Base-by-base conservation (phyloP, 1,140 invertebrate species). In the Drosophila lowei region DNA sequence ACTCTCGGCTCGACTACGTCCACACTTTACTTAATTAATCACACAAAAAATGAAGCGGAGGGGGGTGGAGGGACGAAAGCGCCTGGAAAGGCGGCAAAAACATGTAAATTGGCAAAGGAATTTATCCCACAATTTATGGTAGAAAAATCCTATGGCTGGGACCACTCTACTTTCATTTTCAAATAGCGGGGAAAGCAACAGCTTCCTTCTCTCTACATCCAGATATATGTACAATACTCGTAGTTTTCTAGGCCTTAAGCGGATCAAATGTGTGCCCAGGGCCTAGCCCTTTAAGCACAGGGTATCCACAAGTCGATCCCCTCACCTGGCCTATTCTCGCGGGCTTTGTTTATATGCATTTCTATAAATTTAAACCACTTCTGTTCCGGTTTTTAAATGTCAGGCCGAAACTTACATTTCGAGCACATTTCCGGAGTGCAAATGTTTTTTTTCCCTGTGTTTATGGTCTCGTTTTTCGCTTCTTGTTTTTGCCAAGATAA, bases 351-450 rank as follows among this genome's bases (percentile, higher is more conserved):
- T 30, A 7, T 3, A 66, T 47, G 23, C 1, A 48, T 68, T 57
- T 67, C 11, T 18, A 1, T 34, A 34, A 13, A 48, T 67, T 68
- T 57, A 41, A 16, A 28, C 3, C 54, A 28, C 41, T 59, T 47
- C 25, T 6, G 41, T 71, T 71, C 67, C 65, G 67, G 67, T 47
- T 50, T 71, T 71, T 71, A 71, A 71, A 71, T 71, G 67, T 52
- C 65, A 63, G 8, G 62, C 50, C 63, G 28, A 68, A 67, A 55
- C 65, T 56, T 68, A 67, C 65, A 67, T 54, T 53, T 43, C 64
- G 11, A 62, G 38, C 60, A 41, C 63, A 71, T 71, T 38, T 38
- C 67, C 67, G 67, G 65, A 59, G 67, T 52, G 47, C 59, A 71
- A 70, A 60, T 68, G 34, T 48, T 55, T 47, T 30, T 15, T 11